Evolutionary conservation across 64 coral and sea anemone genomes (phyloP).

Genomic region (Porites lutea): DNA sequence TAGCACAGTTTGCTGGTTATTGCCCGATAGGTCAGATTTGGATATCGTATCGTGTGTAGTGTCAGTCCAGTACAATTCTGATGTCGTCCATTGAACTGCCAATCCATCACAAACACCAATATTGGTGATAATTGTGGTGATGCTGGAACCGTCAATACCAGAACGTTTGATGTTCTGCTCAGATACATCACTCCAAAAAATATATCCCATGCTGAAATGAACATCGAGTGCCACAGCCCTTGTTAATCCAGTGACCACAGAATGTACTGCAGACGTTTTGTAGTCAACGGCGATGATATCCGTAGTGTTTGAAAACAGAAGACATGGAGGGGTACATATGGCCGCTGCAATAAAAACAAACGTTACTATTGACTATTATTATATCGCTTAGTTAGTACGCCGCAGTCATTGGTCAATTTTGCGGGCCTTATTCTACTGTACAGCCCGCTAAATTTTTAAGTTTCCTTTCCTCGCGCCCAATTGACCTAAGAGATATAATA

Average conservation of each 20-base stretch:
- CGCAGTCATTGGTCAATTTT: too few species aligned
- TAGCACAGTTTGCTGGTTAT: slow-evolving; percentile 34
- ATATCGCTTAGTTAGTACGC: too few species aligned
- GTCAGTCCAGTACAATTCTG: slow-evolving; percentile 76
- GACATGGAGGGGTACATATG: slow-evolving; percentile 49
- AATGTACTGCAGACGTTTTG: not conserved
- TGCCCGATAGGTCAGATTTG: slow-evolving; percentile 53
- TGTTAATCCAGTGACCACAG: slow-evolving; percentile 48
- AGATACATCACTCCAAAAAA: slow-evolving; percentile 65
- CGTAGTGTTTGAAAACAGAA: slow-evolving; percentile 62
- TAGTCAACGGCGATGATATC: slow-evolving; percentile 63
- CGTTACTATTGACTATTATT: too few species aligned
- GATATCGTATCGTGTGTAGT: slow-evolving; percentile 52
- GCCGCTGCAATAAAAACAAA: not conserved
- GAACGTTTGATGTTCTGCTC: slow-evolving; percentile 51
- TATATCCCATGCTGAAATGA: slow-evolving; percentile 44
- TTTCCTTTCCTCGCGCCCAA: too few species aligned
- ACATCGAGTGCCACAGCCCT: slow-evolving; percentile 55
- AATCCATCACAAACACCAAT: slow-evolving; percentile 76
- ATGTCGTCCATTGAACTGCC: slow-evolving; percentile 67
- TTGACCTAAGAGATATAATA: too few species aligned
- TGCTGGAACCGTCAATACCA: slow-evolving; percentile 42
- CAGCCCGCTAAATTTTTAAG: too few species aligned
- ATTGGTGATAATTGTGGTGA: slow-evolving; percentile 17
- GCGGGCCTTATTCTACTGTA: too few species aligned